Base-by-base conservation (phyloP, 2,888 invertebrate genomes). In the Acleris laterana region DNA sequence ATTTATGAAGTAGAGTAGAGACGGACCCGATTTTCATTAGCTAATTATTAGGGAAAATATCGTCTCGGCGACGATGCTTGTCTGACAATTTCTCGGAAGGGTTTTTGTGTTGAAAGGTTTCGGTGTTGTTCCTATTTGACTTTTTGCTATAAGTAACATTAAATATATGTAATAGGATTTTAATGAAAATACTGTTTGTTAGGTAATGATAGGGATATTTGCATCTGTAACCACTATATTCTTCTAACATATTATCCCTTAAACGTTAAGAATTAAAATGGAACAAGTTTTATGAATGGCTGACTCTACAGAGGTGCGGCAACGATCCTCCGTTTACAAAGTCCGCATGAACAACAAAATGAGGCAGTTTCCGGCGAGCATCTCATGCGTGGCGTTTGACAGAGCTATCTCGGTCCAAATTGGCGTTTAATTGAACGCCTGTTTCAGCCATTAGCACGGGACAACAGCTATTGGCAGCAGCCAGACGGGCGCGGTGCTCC, bases 1-100 rank as follows among this genome's bases (percentile, higher is more conserved):
- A 92, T 92, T 91, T 92, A 90, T 90, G 86, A 89, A 88, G 86
- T 83, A 84, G 85, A 88, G 84, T 83, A 76, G 79, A 75, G 77
- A 72, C 78, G 77, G 77, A 80, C 79, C 82, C 85, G 82, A 88
- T 82, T 87, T 88, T 90, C 90, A 90, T 90, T 89, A 90, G 86
- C 85, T 90, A 91, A 91, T 90, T 90, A 89, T 83, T 82, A 69
- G 66, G 71, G 55, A 69, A 69, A 67, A 63, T 50, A 52, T 50
- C 55, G 63, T 53, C 57, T 62, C 62, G 63, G 69, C 56, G 68
- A 67, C 63, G 68, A 17, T n/a, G 6, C 72, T 58, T 59, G 58
- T 68, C 59, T 59, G 63, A 65, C 48, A 38, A 55, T 52, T 60
- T 48, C 62, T 52, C 16, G 32, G 17, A 16, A 17, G 13, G 51